These are phyloP conservation scores for Calycopis cecrops DNA, from an alignment of 1,140 invertebrate species.

Conservation along the genomic window DNA sequence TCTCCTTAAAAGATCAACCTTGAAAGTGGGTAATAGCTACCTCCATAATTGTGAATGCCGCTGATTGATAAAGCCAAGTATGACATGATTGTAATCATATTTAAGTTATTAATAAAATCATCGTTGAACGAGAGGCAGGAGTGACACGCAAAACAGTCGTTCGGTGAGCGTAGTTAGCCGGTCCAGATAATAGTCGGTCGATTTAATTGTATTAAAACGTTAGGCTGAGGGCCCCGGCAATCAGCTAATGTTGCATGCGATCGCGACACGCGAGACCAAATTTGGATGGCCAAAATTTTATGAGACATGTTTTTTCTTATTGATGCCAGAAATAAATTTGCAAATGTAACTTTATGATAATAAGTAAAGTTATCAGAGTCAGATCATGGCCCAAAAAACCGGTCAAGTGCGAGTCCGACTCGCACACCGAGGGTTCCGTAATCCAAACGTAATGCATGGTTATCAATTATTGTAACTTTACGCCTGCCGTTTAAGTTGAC, in stretches of 20 bases:
- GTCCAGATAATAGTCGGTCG: constrained; percentile 54
- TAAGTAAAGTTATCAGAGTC: no score
- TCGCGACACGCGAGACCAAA: constrained; percentile 54
- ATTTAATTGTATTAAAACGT: constrained; percentile 73
- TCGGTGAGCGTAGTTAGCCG: constrained; percentile 56
- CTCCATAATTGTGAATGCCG: no score
- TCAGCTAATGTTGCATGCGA: constrained; percentile 69
- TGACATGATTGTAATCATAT: constrained; percentile 19
- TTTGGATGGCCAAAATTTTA: constrained; percentile 17
- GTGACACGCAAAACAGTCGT: constrained; percentile 64
- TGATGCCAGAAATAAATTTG: background rate
- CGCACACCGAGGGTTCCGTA: no score
- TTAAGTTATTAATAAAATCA: constrained; percentile 21
- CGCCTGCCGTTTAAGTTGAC: no score
- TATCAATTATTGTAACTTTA: no score
- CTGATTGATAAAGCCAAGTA: no score
- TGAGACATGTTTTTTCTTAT: background rate
- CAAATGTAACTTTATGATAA: no score
- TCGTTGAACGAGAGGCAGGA: constrained; percentile 27
- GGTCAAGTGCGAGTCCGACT: no score
- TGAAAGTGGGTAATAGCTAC: background rate
- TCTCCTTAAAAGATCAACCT: no score
- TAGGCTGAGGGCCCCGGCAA: constrained; percentile 57
- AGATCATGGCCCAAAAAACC: no score
- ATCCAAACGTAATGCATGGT: no score